Conservation (phyloP, 2,888 invertebrate genomes). For the Artemia sinica region DNA sequence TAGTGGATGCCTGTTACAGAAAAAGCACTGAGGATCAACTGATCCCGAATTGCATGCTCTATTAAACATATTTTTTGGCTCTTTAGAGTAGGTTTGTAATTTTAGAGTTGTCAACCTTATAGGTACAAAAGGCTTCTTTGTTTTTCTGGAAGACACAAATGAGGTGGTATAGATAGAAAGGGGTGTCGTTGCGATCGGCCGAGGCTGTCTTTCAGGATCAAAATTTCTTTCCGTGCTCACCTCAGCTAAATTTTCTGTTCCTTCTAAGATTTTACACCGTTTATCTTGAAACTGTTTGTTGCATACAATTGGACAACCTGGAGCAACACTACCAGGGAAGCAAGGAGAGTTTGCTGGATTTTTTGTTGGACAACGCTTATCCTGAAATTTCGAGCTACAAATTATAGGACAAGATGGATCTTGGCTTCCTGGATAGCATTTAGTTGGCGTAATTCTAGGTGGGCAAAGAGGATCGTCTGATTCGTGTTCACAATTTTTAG, state of each 20-base stretch:
- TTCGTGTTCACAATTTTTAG: too few relatives aligned
- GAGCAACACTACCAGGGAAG: neutral
- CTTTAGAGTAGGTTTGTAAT: too few relatives aligned
- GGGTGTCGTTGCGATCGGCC: neutral
- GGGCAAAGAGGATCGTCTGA: too few relatives aligned
- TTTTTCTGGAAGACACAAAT: neutral
- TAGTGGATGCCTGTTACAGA: neutral
- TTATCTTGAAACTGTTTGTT: neutral
- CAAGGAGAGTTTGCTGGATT: neutral
- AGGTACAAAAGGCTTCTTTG: neutral
- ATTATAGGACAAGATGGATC: constrained; percentile 3
- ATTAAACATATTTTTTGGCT: neutral
- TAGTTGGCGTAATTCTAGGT: too few relatives aligned
- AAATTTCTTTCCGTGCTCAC: neutral
- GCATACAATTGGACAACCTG: neutral
- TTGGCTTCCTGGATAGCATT: neutral
- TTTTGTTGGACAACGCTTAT: neutral
- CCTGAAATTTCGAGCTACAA: neutral
- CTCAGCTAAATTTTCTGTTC: neutral
- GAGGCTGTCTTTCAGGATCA: neutral
- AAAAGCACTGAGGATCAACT: neutral
- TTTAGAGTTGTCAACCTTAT: too few relatives aligned
- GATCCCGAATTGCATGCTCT: neutral
- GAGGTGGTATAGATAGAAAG: neutral
- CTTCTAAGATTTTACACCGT: neutral